Percentiles rank a stretch among this genome's conserved stretches.
These are phyloP conservation scores for Phalacrocorax carbo DNA, from an alignment of 2,113 vertebrate species.

Conservation along the genomic window DNA sequence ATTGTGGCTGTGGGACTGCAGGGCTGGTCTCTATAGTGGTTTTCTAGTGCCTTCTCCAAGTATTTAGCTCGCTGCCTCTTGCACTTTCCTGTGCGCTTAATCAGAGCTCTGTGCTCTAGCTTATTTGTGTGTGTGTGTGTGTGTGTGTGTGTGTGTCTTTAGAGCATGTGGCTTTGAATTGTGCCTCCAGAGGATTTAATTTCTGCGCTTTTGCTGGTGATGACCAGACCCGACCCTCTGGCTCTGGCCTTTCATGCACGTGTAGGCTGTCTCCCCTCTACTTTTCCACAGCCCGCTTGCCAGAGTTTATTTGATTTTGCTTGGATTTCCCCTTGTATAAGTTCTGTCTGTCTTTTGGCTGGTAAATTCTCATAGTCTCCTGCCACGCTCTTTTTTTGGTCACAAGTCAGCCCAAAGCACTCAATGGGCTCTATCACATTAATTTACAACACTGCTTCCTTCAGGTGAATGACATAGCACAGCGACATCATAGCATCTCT, in stretches of 20 bases:
- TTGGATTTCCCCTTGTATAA: not conserved
- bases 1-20: not conserved
- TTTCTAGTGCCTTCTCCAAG: not conserved
- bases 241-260: not conserved
- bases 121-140: not conserved
- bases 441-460: not conserved
- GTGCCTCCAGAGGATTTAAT: not conserved
- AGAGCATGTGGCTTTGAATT: not conserved
- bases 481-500: rapidly evolving
- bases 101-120: not conserved
- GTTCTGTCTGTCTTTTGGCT: not conserved
- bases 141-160: not conserved
- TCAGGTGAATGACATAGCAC: not conserved
- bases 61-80: not conserved
- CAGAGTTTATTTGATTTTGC: not conserved
- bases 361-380: not conserved
- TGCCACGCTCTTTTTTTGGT: not conserved
- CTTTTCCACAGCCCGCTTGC: not conserved
- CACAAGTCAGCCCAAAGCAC: not conserved
- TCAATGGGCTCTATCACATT: not conserved
- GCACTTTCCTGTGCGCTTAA: not conserved
- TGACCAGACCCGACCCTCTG: not conserved
- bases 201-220: not conserved
- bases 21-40: not conserved
- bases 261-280: not conserved